Evolutionary conservation across 2,113 vertebrate species (phyloP).

Genomic region (Callorhinus ursinus): DNA sequence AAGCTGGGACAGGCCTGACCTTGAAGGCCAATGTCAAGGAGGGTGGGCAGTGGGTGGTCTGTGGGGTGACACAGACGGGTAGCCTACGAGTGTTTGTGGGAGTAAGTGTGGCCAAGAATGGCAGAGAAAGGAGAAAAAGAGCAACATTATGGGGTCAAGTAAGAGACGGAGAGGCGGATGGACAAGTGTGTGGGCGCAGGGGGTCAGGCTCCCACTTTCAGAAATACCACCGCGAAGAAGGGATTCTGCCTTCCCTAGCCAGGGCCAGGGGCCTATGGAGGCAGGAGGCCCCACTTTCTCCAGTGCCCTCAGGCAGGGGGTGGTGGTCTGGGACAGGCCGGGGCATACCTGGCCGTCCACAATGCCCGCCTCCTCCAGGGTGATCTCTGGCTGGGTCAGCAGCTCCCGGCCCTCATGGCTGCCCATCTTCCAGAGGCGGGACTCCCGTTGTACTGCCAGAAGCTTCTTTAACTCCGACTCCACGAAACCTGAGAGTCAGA

Average conservation of each 20-base stretch:
- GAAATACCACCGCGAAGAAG: neutral
- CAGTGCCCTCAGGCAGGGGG: neutral
- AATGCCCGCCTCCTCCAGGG: neutral
- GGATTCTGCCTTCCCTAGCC: neutral
- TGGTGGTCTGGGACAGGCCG: no score
- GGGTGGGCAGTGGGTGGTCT: neutral
- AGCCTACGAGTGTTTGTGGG: neutral
- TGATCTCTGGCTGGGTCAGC: slow-evolving; percentile 50
- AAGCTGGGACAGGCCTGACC: neutral
- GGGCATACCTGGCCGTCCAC: neutral
- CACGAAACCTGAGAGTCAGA: slow-evolving; percentile 53
- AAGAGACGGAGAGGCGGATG: neutral
- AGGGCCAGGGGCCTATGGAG: neutral
- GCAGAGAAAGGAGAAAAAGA: neutral
- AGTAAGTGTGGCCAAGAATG: neutral
- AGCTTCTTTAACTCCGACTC: slow-evolving; percentile 57
- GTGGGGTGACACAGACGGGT: neutral
- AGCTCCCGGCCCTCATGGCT: neutral
- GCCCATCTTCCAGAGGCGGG: slow-evolving; percentile 23
- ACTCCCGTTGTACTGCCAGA: neutral
- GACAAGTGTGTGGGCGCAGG: no score
- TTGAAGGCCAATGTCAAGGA: neutral
- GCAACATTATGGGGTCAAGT: neutral
- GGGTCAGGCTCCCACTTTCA: neutral
- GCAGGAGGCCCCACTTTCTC: no score